These are phyloP conservation scores for Margaritifera margaritifera DNA, from an alignment of 2,888 invertebrate species.

Conservation along the genomic window DNA sequence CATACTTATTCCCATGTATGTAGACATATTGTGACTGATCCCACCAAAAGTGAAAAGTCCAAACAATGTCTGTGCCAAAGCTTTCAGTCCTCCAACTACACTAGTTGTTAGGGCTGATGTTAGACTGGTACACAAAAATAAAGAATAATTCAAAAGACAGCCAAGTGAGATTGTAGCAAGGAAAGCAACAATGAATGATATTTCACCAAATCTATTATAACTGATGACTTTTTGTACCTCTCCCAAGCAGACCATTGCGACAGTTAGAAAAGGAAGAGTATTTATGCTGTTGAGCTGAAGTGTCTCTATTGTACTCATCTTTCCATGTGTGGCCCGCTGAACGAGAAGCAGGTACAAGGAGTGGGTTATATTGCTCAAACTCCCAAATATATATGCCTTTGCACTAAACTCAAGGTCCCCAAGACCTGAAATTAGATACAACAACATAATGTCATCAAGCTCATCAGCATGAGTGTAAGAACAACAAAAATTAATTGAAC, in stretches of 20 bases:
- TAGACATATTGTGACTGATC: conserved; percentile 67
- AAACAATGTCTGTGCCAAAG: conserved; percentile 72
- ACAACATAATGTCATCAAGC: background rate
- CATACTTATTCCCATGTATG: conserved; percentile 69
- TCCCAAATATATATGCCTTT: conserved; percentile 71
- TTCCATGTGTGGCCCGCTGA: conserved; percentile 67
- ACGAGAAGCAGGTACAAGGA: conserved; percentile 73
- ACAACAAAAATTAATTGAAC: too few species aligned
- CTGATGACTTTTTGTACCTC: conserved; percentile 48
- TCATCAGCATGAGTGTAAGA: too few species aligned
- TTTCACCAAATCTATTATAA: conserved; percentile 31
- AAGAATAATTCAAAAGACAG: conserved; percentile 72
- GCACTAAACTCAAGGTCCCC: conserved; percentile 72
- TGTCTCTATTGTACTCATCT: conserved; percentile 68
- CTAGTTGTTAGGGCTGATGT: conserved; percentile 74
- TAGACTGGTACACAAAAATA: conserved; percentile 73
- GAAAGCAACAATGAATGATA: conserved; percentile 66
- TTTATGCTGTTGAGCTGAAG: conserved; percentile 72
- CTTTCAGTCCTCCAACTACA: conserved; percentile 73
- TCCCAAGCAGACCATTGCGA: conserved; percentile 53
- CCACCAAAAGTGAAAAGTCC: conserved; percentile 74
- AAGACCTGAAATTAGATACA: conserved; percentile 63
- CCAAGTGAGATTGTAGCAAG: conserved; percentile 64
- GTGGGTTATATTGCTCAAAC: conserved; percentile 72
- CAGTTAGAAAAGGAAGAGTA: conserved; percentile 68